phyloP scores from a whole-genome alignment of 2,113 vertebrate species.

The Eublepharis macularius region DNA sequence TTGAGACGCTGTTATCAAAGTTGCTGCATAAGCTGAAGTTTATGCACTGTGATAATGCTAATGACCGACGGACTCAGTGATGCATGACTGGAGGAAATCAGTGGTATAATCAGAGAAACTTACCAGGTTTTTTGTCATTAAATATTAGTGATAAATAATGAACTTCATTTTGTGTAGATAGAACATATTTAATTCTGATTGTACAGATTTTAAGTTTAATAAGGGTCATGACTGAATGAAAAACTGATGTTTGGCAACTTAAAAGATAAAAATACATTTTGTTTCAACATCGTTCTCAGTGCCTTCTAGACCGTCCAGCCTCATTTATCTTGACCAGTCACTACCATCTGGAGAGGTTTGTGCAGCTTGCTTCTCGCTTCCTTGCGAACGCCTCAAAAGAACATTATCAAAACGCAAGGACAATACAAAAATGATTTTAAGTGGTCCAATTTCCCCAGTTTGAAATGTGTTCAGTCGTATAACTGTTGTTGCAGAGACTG shows the following conservation, averaged over 20 bases:
- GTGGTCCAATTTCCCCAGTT: background rate
- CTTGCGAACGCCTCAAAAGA: background rate
- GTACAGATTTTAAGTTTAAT: slow-evolving; percentile 73
- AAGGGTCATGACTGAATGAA: slow-evolving; percentile 72
- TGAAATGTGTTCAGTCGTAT: background rate
- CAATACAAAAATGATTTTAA: background rate
- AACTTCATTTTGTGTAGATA: slow-evolving; percentile 73
- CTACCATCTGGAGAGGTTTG: slow-evolving; percentile 29
- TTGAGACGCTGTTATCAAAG: slow-evolving; percentile 74
- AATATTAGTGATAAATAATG: slow-evolving; percentile 83
- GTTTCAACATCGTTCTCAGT: slow-evolving; percentile 47
- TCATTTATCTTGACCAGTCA: slow-evolving; percentile 62
- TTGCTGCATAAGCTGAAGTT: slow-evolving; percentile 77
- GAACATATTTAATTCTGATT: slow-evolving; percentile 79
- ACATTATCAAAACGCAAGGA: background rate
- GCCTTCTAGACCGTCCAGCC: background rate
- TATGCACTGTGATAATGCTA: slow-evolving; percentile 80
- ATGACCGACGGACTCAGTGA: slow-evolving; percentile 73
- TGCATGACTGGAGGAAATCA: slow-evolving; percentile 77
- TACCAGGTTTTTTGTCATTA: slow-evolving; percentile 80
- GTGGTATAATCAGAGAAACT: slow-evolving; percentile 75
- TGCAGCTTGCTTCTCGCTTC: background rate
- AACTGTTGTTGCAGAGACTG: background rate
- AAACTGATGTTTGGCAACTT: slow-evolving; percentile 76
- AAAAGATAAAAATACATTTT: slow-evolving; percentile 69